Evolutionary conservation across 37 sponge, comb jelly and placozoan genomes (phyloP), one percentile per base, ranked within the genome.

Genomic region (Beroe forskalii): DNA sequence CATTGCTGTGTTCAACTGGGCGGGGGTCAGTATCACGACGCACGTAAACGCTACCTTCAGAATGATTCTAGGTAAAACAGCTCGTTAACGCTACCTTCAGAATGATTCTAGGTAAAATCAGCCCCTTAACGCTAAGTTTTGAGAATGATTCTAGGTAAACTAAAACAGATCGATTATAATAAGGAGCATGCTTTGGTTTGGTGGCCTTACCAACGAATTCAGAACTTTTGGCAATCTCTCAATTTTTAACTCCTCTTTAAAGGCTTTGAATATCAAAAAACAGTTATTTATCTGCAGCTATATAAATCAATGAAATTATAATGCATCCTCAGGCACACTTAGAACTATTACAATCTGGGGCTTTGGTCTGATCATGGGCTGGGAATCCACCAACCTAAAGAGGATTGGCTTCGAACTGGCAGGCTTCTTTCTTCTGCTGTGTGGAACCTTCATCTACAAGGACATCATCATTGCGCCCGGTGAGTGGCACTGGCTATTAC

Each of bases 1-100:
- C 91, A 95, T 97, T 67, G 96, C 96, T 23, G 94, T 97, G 91
- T 95, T 95, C 91, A 97, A 97, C 93, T 95, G 95, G 90, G 91
- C 98, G 76, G 98, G 98, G 0, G 90, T 97, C 3, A 95, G 95
- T 24, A 95, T 97, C 25, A 97, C 98, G 0, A 76, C 93, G 60
- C 92, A 91, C 14, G 92, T 97, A 90, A 97, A 66, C 76, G 98
- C 98, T 17, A 97, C 98, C 22, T 93, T 94, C 19, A 55, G 98
- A 28, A 95, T 97, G 96, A 94, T 97, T 0, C 86, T 97, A 12
- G 96, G 72, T 69, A 36, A 69, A n/a, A n/a, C n/a, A n/a, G 60
- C 92, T 89, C 14, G 92, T 97, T 91, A 97, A 66, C 76, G 98
- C 98, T 17, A 97, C 98, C 22, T 93, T 94, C 19, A 55, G 98